Evolutionary conservation across 1,140 invertebrate genomes (phyloP), one percentile per base, ranked within the genome.

Genomic region (Chrysomallon squamiferum): DNA sequence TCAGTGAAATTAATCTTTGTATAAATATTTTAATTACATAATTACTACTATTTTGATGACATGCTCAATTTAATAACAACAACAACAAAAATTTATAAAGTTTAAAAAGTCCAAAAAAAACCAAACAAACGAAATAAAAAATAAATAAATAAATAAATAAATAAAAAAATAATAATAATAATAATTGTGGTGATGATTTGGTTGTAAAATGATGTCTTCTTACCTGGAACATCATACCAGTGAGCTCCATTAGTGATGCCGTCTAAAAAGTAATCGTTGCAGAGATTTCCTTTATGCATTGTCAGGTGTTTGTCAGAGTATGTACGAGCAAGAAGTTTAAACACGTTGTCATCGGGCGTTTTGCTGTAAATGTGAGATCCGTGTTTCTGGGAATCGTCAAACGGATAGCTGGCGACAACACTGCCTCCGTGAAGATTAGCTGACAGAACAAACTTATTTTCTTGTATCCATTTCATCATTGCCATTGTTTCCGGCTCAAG

Each of bases 381-480:
- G 41, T 77, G 76, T 15, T 38, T 59, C 7, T 62, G 57, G 9
- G 79, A 79, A 62, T 84, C 83, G 73, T 96, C 94, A 78, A 92
- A 95, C 0, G 94, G 93, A 85, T 95, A 96, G 83, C 94, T 95
- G 25, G 93, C 94, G 1, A 96, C 93, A 11, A 95, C 85, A 85
- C 94, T 93, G 0, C 94, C 93, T 38, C 96, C 97, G 82, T 99
- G 97, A 2, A 99, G 85, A 88, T 98, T 99, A 2, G 96, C 96
- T 2, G 95, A 98, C 2, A 99, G 84, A 2, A 99, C 95, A 87
- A 99, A 99, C 0, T 94, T 95, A 72, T 93, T 89, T 1, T 88
- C 87, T 22, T 89, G 83, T 11, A 95, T 92, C 97, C 97, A 99
- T 45, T 93, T 87, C 89, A 99, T 99, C 0, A 99, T 89, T 0